A percentile compares a stretch with the other conserved stretches of the same genome.
phyloP scores from a whole-genome alignment of 2,797 vertebrate species.

The Taeniopygia guttata region DNA sequence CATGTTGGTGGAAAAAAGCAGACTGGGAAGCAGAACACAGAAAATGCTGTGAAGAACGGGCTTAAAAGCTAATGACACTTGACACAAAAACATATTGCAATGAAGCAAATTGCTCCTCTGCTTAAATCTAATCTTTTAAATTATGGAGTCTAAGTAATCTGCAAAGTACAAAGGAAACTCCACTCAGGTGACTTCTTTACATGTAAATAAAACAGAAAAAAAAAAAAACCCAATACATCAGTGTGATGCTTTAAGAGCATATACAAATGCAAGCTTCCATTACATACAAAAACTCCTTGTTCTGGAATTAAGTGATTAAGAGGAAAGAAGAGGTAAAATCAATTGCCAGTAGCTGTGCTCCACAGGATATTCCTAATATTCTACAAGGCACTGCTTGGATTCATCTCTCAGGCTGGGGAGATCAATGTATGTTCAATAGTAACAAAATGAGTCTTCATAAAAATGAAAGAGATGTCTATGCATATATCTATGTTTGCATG shows the following conservation, averaged over 20 bases:
- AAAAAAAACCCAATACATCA: background rate
- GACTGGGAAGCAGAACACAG: constrained; percentile 67
- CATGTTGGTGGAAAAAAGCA: constrained; percentile 90
- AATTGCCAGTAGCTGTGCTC: background rate
- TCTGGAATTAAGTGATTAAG: background rate
- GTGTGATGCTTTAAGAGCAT: background rate
- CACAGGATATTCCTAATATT: background rate
- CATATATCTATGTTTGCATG: too few species aligned
- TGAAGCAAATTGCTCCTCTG: background rate
- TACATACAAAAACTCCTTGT: background rate
- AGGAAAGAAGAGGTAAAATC: background rate
- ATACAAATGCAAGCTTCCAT: background rate
- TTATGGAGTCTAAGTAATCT: background rate
- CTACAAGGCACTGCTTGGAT: background rate
- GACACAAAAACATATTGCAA: background rate
- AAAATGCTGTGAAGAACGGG: background rate
- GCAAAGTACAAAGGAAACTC: background rate
- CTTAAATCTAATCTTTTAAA: background rate
- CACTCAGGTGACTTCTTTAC: background rate
- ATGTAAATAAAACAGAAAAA: background rate
- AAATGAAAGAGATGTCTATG: background rate
- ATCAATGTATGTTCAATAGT: background rate
- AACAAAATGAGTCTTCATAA: background rate
- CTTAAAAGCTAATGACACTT: background rate
- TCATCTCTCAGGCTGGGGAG: background rate